Percentiles rank a stretch among this genome's conserved stretches.
phyloP scores from a whole-genome alignment of 2,888 invertebrate genomes.

The Synergus laeviventris region DNA sequence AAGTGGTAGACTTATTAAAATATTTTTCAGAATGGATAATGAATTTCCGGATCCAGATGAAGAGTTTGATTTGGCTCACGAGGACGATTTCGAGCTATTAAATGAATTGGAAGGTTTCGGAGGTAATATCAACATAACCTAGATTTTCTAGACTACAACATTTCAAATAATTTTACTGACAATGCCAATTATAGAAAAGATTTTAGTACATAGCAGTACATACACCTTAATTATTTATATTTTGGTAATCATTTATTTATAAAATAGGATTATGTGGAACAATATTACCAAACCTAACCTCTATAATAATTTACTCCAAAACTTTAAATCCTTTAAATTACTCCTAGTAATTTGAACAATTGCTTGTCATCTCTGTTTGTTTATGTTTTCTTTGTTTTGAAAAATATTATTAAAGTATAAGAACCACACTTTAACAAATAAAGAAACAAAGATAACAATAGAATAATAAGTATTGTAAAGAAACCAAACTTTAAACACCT shows the following conservation, averaged over 20 bases:
- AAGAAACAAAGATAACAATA: too few relatives aligned
- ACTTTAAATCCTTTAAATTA: neutral
- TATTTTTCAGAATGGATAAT: slow-evolving; percentile 60
- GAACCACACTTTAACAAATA: too few relatives aligned
- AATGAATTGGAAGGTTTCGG: slow-evolving; percentile 70
- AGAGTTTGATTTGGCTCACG: slow-evolving; percentile 73
- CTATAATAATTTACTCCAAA: neutral
- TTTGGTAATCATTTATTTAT: neutral
- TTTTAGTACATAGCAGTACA: too few relatives aligned
- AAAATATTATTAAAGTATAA: too few relatives aligned
- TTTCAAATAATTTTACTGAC: neutral
- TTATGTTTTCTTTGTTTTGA: neutral
- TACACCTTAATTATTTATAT: neutral
- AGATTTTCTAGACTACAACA: neutral
- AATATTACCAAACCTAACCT: neutral
- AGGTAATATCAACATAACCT: slow-evolving; percentile 29
- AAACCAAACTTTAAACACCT: too few relatives aligned
- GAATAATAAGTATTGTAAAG: too few relatives aligned
- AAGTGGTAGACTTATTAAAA: neutral
- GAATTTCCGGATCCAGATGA: slow-evolving; percentile 75
- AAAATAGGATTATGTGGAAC: neutral
- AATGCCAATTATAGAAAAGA: neutral
- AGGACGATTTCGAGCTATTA: slow-evolving; percentile 71
- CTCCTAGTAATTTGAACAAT: neutral
- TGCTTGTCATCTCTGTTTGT: neutral